Conservation (phyloP, 2,113 vertebrate genomes). For the Bolborhynchus lineola region DNA sequence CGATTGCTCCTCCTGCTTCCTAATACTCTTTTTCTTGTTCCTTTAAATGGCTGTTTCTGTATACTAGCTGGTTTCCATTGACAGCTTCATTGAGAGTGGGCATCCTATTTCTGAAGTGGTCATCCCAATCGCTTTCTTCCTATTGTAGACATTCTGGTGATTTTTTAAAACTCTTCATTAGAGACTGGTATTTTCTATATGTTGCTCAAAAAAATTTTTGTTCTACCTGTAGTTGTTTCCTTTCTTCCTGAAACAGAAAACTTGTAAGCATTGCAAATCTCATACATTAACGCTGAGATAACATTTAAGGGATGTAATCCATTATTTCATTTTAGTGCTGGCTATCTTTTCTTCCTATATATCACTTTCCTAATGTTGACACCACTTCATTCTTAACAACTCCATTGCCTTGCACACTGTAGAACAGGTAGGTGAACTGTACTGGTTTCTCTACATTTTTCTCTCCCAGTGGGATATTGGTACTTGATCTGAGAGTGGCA, state of each 20-base stretch:
- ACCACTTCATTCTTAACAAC: not conserved
- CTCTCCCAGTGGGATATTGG: not conserved
- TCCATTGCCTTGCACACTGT: not conserved
- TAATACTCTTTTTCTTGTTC: not conserved
- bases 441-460: not conserved
- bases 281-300: not conserved
- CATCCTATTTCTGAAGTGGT: not conserved
- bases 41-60: not conserved
- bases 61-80: not conserved
- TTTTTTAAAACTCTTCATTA: not conserved
- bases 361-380: not conserved
- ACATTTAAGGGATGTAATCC: not conserved
- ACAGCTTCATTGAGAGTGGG: not conserved
- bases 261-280: not conserved
- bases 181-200: not conserved
- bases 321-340: not conserved
- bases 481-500: not conserved
- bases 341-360: not conserved
- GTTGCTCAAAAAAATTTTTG: not conserved
- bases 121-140: fast-evolving
- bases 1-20: not conserved
- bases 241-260: not conserved
- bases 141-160: not conserved
- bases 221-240: not conserved
- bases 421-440: not conserved